These are phyloP conservation scores for Gobio gobio DNA, from an alignment of 2,113 vertebrate species.

Conservation along the genomic window DNA sequence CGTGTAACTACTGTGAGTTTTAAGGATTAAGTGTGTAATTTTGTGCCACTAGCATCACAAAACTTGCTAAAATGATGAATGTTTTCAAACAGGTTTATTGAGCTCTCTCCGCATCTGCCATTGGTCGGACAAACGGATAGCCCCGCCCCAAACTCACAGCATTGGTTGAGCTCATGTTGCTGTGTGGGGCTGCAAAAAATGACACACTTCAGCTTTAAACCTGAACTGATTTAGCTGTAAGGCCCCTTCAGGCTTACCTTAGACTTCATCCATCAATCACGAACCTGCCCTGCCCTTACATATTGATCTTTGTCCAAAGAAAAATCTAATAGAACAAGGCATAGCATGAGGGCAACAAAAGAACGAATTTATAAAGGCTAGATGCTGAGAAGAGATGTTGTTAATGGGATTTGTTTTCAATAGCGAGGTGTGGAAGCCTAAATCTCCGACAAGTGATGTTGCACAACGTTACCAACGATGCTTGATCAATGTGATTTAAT, in stretches of 20 bases:
- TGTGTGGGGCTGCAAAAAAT: neutral
- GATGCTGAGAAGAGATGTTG: neutral
- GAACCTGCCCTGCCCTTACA: constrained; percentile 3
- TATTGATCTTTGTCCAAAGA: neutral
- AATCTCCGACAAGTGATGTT: neutral
- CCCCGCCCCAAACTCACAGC: neutral
- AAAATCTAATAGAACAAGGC: neutral
- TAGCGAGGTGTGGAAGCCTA: neutral
- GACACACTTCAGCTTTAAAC: neutral
- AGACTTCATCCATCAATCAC: constrained; percentile 12
- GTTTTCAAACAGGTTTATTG: neutral
- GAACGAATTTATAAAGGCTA: neutral
- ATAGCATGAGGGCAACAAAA: neutral
- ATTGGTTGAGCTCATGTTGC: constrained; percentile 1
- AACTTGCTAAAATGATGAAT: neutral
- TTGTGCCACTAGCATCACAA: neutral
- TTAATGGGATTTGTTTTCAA: neutral
- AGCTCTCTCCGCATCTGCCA: neutral
- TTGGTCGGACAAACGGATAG: neutral
- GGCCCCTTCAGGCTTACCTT: neutral
- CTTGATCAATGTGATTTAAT: neutral
- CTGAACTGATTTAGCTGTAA: neutral
- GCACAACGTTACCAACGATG: neutral
- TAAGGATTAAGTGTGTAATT: neutral
- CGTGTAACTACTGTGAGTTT: too few species aligned